Base-by-base conservation (phyloP, 1,140 invertebrate genomes). In the Sitodiplosis mosellana region DNA sequence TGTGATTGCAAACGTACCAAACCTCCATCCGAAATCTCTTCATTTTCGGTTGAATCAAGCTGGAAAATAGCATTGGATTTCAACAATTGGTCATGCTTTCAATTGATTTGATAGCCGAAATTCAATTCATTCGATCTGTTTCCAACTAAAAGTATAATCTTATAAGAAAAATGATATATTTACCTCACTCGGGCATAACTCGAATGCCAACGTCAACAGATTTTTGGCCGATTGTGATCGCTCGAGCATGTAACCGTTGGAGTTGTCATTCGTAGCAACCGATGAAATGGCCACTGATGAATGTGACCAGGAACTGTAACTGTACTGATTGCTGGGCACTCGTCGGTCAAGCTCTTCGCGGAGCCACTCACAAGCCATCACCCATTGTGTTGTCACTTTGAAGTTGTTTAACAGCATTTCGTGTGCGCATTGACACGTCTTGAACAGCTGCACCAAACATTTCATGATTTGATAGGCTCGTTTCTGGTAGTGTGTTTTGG, bases 381-480 rank as follows among this genome's bases (percentile, higher is more conserved):
- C 73, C 90, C 90, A 97, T 58, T 90, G 88, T 37, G 80, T 72
- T 52, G 83, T 80, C 19, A 94, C 69, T 53, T 88, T 83, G 1
- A 72, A 67, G 64, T 81, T 83, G 14, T 72, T 74, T 56, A 83
- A 75, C 40, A 94, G 68, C 63, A 92, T 78, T 48, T 76, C 71
- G 56, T 84, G 72, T 2, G 83, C 83, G 27, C 72, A 60, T 22
- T 74, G 76, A 63, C 86, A 90, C 55, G 86, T 85, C 52, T 78
- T 79, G 68, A 96, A 93, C 21, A 96, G 69, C 48, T 81, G 76
- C 19, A 94, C 91, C 69, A 96, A 76, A 62, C 88, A 88, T 68
- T 97, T 96, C 33, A 96, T 92, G 64, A 92, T 95, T 60, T 94
- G 89, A 68, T 97, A 97, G 33, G 90, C 88, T 52, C 91, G 70